These are phyloP conservation scores for Andrena marginata DNA, from an alignment of 2,888 invertebrate species.

Conservation along the genomic window DNA sequence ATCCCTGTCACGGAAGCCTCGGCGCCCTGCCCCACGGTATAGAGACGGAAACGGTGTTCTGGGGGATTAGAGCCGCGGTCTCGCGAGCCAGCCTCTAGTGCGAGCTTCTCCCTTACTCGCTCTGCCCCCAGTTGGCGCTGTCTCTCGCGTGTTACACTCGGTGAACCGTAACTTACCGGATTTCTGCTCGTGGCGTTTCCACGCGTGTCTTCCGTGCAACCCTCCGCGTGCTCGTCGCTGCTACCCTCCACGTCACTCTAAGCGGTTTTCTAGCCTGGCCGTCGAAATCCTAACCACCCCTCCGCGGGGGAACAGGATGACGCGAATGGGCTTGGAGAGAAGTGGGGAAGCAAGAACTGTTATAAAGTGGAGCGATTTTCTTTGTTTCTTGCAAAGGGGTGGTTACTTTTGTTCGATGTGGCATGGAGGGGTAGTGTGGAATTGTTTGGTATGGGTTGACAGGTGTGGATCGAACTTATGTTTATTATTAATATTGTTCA, in stretches of 20 bases:
- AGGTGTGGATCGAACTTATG: no score
- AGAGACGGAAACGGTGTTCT: constrained; percentile 35
- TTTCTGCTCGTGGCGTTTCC: constrained; percentile 38
- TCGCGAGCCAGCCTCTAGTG: constrained; percentile 14
- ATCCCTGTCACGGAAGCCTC: neutral
- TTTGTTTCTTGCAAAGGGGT: no score
- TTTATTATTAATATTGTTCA: no score
- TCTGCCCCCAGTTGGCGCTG: neutral
- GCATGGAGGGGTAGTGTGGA: no score
- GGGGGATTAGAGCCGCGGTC: constrained; percentile 46
- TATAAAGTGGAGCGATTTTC: no score
- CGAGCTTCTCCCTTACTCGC: constrained; percentile 17
- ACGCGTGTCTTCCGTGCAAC: constrained; percentile 11
- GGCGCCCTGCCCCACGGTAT: constrained; percentile 1
- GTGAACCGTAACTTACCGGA: constrained; percentile 50
- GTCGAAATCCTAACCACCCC: constrained; percentile 13
- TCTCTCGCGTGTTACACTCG: constrained; percentile 36
- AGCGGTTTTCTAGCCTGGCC: neutral
- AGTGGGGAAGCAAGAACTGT: no score
- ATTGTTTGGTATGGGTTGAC: no score
- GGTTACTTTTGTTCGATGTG: no score
- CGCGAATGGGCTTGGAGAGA: neutral
- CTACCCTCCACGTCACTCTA: neutral
- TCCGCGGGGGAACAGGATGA: neutral
- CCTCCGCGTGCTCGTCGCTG: neutral